These are phyloP conservation scores for Saturnia japonica DNA, from an alignment of 2,888 invertebrate species.

Conservation along the genomic window DNA sequence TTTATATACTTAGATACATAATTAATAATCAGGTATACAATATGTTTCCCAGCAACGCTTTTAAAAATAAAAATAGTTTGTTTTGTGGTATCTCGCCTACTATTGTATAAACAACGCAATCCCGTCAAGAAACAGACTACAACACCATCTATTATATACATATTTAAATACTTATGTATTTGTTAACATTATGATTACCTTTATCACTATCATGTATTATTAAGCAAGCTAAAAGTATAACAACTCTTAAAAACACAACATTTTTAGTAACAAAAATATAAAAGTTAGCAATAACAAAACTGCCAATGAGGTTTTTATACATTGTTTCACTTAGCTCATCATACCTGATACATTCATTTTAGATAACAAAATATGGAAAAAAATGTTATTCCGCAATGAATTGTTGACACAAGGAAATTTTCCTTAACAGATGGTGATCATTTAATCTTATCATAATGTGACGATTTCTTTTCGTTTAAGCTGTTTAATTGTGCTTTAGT, in stretches of 20 bases:
- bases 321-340: not conserved
- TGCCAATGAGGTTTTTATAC: not conserved
- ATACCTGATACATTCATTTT: not conserved
- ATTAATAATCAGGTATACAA: too few relatives aligned
- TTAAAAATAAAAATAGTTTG: too few relatives aligned
- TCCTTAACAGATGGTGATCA: not conserved
- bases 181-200: conserved; percentile 6
- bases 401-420: not conserved
- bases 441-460: not conserved
- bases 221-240: not conserved
- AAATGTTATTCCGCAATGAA: not conserved
- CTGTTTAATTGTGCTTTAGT: not conserved
- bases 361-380: not conserved
- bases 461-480: not conserved
- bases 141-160: not conserved
- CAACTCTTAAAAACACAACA: not conserved
- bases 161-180: not conserved
- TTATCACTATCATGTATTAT: not conserved
- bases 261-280: not conserved
- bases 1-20: too few relatives aligned
- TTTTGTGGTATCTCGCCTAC: too few relatives aligned
- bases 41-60: too few relatives aligned
- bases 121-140: not conserved
- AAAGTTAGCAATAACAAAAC: not conserved
- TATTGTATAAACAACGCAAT: too few relatives aligned